phyloP scores from a whole-genome alignment of 2,888 invertebrate genomes.

The Helicoverpa assulta region DNA sequence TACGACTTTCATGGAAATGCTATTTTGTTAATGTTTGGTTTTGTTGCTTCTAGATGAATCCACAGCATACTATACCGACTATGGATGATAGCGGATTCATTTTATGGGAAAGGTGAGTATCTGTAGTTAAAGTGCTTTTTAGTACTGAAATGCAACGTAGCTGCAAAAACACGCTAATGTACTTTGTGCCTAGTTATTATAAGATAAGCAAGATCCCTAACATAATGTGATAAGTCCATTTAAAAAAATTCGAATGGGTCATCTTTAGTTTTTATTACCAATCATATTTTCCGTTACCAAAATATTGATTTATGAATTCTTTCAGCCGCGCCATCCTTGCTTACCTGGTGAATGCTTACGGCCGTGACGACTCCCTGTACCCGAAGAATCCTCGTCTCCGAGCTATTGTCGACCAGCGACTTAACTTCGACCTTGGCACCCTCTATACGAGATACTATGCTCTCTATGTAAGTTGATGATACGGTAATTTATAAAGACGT shows the following conservation, averaged over 20 bases:
- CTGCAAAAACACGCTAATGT: too few species aligned
- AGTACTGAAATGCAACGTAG: neutral
- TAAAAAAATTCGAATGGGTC: too few species aligned
- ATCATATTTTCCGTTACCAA: too few species aligned
- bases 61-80: slow-evolving; percentile 93
- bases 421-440: slow-evolving; percentile 91
- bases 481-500: too few species aligned
- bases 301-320: slow-evolving; percentile 41
- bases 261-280: too few species aligned
- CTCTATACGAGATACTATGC: slow-evolving; percentile 88
- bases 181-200: too few species aligned
- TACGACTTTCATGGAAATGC: slow-evolving; percentile 19
- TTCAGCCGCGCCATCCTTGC: slow-evolving; percentile 92
- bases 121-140: neutral
- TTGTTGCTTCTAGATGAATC: slow-evolving; percentile 90
- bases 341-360: slow-evolving; percentile 92
- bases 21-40: slow-evolving; percentile 3
- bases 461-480: slow-evolving; percentile 89
- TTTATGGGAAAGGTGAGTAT: slow-evolving; percentile 92
- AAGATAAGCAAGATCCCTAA: too few species aligned
- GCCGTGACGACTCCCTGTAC: slow-evolving; percentile 91
- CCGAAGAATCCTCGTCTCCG: slow-evolving; percentile 91
- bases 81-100: slow-evolving; percentile 93
- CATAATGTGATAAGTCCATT: too few species aligned
- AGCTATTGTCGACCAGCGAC: slow-evolving; percentile 91